phyloP scores from a whole-genome alignment of 1,140 invertebrate genomes.

The Lysiphlebus fabarum region DNA sequence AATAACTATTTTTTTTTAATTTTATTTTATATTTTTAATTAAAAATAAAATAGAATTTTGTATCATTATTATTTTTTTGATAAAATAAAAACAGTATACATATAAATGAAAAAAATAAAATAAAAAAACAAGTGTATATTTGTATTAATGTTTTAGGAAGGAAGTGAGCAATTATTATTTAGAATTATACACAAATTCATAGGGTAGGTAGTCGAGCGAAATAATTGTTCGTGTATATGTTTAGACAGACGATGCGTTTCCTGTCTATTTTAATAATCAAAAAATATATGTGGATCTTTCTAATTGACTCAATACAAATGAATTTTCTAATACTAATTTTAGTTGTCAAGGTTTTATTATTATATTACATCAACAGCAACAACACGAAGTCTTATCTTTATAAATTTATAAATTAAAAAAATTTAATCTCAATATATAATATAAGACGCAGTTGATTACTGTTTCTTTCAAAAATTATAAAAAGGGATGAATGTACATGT shows the following conservation, averaged over 20 bases:
- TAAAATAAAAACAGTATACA: conserved; percentile 9
- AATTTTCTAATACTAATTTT: background rate
- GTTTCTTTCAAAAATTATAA: no score
- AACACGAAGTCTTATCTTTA: no score
- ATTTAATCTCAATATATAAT: no score
- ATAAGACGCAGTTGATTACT: no score
- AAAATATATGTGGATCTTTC: conserved; percentile 7
- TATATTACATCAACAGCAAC: no score
- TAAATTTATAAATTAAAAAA: no score
- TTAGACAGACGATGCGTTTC: conserved; percentile 19
- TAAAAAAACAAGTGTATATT: no score
- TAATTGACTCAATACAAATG: conserved; percentile 12
- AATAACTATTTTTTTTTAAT: no score
- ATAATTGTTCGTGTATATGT: conserved; percentile 17
- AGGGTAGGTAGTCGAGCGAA: conserved; percentile 11
- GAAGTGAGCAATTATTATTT: conserved; percentile 19
- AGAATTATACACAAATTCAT: background rate
- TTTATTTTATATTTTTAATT: no score
- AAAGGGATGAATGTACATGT: no score
- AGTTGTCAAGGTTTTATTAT: no score
- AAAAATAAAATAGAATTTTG: no score
- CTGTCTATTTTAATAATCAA: background rate
- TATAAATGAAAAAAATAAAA: background rate
- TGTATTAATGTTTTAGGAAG: conserved; percentile 4
- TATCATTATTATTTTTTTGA: background rate